A percentile compares a stretch with the other conserved stretches of the same genome.
Conservation (phyloP, 2,797 vertebrate genomes). For the Fistularia commersonii region DNA sequence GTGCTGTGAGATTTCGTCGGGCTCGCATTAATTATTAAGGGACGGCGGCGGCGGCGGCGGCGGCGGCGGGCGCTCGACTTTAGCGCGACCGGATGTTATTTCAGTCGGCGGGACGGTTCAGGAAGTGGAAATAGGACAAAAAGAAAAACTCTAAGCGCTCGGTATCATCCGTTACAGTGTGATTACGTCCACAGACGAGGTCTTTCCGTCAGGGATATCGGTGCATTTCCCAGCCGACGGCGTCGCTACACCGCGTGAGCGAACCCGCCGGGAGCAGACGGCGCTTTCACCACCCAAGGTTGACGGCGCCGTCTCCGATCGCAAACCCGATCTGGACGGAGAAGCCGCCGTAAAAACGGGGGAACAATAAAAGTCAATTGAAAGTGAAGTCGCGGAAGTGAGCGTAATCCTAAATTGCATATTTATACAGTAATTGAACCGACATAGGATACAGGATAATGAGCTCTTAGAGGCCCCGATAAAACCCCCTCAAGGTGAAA, state of each 20-base stretch:
- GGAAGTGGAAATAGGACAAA: slow-evolving; percentile 1
- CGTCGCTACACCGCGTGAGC: slow-evolving; percentile 6
- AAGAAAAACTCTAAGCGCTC: slow-evolving; percentile 12
- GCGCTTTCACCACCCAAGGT: slow-evolving; percentile 17
- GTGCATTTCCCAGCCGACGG: slow-evolving; percentile 14
- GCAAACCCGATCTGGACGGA: no score
- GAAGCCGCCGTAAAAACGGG: no score
- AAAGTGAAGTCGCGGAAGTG: neutral
- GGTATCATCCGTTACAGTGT: slow-evolving; percentile 19
- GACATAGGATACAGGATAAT: slow-evolving; percentile 32
- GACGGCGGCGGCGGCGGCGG: no score
- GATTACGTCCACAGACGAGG: neutral
- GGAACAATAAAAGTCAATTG: neutral
- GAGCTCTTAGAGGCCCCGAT: slow-evolving; percentile 25
- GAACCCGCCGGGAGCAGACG: slow-evolving; percentile 4
- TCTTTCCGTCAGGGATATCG: slow-evolving; percentile 14
- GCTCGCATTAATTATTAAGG: slow-evolving; percentile 10
- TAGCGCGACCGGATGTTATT: slow-evolving; percentile 6
- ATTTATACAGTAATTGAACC: slow-evolving; percentile 19
- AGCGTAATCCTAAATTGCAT: slow-evolving; percentile 29
- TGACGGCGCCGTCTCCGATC: slow-evolving; percentile 16
- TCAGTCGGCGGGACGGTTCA: neutral
- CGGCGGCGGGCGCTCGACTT: neutral
- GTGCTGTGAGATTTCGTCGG: neutral
- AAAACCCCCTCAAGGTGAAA: slow-evolving; percentile 30